Base-by-base conservation (phyloP, 1,140 invertebrate genomes). In the Drosophila simulans region DNA sequence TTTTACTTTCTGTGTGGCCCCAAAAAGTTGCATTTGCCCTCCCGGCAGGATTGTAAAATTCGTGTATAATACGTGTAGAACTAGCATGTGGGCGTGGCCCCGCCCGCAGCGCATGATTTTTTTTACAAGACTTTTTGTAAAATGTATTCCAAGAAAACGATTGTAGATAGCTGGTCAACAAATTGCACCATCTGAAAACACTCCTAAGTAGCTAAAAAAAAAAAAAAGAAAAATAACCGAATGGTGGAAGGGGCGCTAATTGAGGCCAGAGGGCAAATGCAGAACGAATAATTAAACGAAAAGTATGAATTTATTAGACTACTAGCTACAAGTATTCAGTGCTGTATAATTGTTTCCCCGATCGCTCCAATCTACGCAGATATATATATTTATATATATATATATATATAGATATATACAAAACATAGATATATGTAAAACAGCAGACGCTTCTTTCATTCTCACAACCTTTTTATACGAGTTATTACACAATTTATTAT, bases 271-370 rank as follows among this genome's bases (percentile, higher is more conserved):
- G 66, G 69, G 65, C 66, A 71, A 64, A 73, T 60, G 75, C 74
- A 57, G 59, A 85, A 76, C 60, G 77, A 79, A 72, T 85, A 80
- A 70, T 70, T 66, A 69, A 70, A 80, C 81, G 81, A 80, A 80
- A 84, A 80, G 52, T 80, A 85, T 85, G 81, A 85, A 85, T 85
- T 85, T 85, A 85, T 80, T 80, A 85, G 81, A 85, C 81, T 73
- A 84, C 66, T 70, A 70, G 66, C 64, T 69, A 70, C 58, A 57
- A 63, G 58, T 64, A 63, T 74, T 57, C 56, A 75, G 64, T 59
- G 63, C 77, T 83, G 74, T 82, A 85, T 22, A 77, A 65, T 68
- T 81, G 68, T 81, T 81, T 71, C 63, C 78, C 78, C 65, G 54
- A 76, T 55, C 63, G 71, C 52, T 76, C 66, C 66, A 70, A 69